Base-by-base conservation (phyloP, 1,140 invertebrate genomes). In the Lamellibrachia luymesi region DNA sequence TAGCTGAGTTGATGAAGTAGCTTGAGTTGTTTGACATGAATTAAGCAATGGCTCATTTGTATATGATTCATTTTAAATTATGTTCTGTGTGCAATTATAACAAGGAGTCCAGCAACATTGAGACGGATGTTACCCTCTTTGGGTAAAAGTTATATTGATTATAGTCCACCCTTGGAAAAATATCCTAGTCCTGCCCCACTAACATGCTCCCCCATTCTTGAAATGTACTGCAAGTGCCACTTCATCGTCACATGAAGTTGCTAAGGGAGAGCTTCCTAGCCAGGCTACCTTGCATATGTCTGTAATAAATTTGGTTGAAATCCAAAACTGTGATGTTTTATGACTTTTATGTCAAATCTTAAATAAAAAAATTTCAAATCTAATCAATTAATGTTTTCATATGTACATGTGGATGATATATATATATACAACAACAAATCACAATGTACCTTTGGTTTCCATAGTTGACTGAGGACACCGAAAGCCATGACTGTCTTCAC, bases 381-480 rank as follows among this genome's bases (percentile, higher is more conserved):
- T 38, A 38, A 38, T 38, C 38, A 38, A 38, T 38, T 38, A 38
- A 38, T 38, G 38, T 38, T 38, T 38, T 38, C 38, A 38, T 38
- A 38, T 38, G 38, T 38, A 38, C 38, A 38, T 38, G 38, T 38
- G 38, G 38, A 38, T 0, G 38, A 38, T 38, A 38, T 38, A 38
- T 38, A 38, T 38, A 38, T 38, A 38, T 38, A 38, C 17, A 80
- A 80, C 64, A 80, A 80, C 64, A 8, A 80, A 80, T 80, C 64
- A 91, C 50, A 25, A 4, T 4, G 17, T 91, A 91, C 90, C 49
- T 91, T 51, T 50, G 38, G 90, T 50, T 49, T 91, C 90, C 90
- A 91, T 5, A 91, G 90, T n/a, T 91, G 90, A 91, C 90, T n/a
- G 13, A 91, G 90, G 7, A 91, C 90, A 49, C 90, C 90, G 22